Evolutionary conservation across 2,113 vertebrate species (phyloP).

Genomic region (Ariopsis seemanni): DNA sequence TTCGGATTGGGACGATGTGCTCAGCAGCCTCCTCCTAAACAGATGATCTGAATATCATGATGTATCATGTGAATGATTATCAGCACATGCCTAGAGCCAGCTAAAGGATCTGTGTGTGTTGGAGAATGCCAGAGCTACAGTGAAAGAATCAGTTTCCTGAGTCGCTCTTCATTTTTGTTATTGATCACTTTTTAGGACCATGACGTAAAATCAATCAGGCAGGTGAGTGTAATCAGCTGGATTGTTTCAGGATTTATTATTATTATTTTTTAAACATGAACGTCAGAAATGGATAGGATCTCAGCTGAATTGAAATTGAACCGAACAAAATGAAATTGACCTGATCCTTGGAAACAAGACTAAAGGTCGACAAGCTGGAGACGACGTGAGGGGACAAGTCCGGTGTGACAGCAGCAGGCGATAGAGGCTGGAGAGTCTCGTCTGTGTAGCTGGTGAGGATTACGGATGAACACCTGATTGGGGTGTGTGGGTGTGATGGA

Average conservation of each 20-base stretch:
- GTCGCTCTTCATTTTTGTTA: not conserved
- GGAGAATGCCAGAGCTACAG: not conserved
- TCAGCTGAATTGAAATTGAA: not conserved
- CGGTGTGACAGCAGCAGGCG: not conserved
- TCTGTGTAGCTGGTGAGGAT: not conserved
- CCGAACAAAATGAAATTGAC: conserved; percentile 1
- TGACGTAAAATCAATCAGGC: not conserved
- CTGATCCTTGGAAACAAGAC: not conserved
- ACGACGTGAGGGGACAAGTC: not conserved
- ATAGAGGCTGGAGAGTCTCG: not conserved
- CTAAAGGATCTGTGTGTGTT: not conserved
- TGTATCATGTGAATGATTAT: not conserved
- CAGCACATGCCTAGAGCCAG: not conserved
- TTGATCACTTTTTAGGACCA: not conserved
- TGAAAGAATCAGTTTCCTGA: not conserved
- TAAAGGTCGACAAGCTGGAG: not conserved
- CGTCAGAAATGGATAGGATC: not conserved
- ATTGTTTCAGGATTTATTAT: not conserved
- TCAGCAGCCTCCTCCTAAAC: not conserved
- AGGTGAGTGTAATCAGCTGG: not conserved
- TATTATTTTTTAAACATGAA: not conserved
- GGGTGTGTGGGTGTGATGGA: not conserved
- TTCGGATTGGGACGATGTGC: not conserved
- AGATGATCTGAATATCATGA: not conserved
- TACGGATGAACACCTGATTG: not conserved